Evolutionary conservation across 2,113 vertebrate species (phyloP), one percentile per base, ranked within the genome.

Genomic region (Eonycteris spelaea): DNA sequence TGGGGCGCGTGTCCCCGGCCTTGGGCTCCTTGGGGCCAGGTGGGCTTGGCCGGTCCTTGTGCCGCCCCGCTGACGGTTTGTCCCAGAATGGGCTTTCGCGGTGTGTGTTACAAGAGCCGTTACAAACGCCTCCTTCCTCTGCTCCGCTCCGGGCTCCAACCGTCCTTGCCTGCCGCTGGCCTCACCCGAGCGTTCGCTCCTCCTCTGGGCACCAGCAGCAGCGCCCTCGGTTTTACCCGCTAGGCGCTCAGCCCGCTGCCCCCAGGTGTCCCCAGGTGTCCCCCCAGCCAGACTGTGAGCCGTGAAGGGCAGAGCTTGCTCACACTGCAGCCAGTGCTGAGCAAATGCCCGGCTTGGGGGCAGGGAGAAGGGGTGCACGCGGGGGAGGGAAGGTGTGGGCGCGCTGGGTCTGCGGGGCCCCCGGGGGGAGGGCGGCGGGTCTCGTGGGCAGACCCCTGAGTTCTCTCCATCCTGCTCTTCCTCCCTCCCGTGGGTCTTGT

Each of bases 171-270:
- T 35, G 71, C 94, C 43, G 8, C 43, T n/a, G 12, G 33, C 5
- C 40, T 24, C 4, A 2, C 0, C 15, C 4, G 0, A 4, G 16
- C 22, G 4, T 1, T 30, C 28, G 0, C 65, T 1, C 0, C 35
- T 55, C 43, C 7, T 28, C n/a, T 0, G 19, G 38, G 65, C 18
- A 3, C 67, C 78, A 2, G 13, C 12, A 13, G 8, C 57, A 16
- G 19, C 14, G 1, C 24, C 83, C 6, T 22, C 22, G 7, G 14
- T 16, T 0, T 8, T 43, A 16, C 82, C 45, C 45, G 13, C 11
- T 48, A 13, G 6, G 11, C 21, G 22, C 82, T 12, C 22, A 16
- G 74, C n/a, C 28, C 0, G 16, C 65, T 14, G 53, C 33, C 63
- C n/a, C 0, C 5, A 9, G 3, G 13, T 2, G 38, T 38, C 40